phyloP scores from a whole-genome alignment of 1,140 invertebrate species.

The Brachionus paranguensis region DNA sequence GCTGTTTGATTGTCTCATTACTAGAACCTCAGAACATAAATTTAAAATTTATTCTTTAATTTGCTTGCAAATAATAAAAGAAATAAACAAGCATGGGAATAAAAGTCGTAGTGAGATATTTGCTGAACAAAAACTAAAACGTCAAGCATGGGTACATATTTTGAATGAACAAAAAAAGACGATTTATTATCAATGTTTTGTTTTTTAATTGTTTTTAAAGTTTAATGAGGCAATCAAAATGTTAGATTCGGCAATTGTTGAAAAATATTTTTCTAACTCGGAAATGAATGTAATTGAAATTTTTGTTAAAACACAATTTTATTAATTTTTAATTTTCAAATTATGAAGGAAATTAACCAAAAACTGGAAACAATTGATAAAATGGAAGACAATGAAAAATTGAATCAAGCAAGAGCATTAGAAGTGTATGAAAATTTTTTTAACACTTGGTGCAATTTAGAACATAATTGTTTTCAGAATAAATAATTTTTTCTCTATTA shows the following conservation, averaged over 20 bases:
- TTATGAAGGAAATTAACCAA: conserved; percentile 26
- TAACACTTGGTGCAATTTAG: conserved; percentile 20
- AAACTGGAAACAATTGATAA: conserved; percentile 26
- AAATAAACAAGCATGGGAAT: conserved; percentile 30
- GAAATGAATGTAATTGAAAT: background rate
- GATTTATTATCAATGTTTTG: background rate
- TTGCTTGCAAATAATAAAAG: conserved; percentile 11
- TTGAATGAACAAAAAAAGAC: background rate
- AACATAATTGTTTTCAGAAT: background rate
- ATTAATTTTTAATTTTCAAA: background rate
- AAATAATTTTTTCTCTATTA: background rate
- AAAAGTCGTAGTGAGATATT: background rate
- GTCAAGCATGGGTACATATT: conserved; percentile 21
- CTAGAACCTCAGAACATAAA: background rate
- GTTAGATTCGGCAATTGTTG: background rate
- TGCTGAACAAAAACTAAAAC: conserved; percentile 20
- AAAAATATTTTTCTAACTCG: conserved; percentile 10
- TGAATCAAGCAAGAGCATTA: conserved; percentile 21
- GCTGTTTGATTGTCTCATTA: background rate
- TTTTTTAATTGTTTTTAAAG: background rate
- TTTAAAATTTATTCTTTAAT: background rate
- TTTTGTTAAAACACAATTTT: background rate
- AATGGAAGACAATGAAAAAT: conserved; percentile 33
- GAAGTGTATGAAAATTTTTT: background rate
- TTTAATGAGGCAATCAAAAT: background rate